Conservation (phyloP, 2,888 invertebrate species). For the Bruchidius siliquastri region DNA sequence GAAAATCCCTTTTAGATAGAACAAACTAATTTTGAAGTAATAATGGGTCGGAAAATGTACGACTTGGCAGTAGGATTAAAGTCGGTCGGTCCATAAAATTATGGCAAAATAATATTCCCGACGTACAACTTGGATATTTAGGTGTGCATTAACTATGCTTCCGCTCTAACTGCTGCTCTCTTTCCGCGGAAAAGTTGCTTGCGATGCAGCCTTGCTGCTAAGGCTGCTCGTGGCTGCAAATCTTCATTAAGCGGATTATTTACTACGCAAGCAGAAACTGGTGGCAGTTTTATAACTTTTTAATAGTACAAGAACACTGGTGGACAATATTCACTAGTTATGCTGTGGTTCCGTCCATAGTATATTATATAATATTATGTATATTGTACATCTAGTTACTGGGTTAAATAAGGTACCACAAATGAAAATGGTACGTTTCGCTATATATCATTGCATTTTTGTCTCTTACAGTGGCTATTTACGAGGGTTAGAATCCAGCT, state of each 20-base stretch:
- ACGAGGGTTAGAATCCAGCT: too few species aligned
- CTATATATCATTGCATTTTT: too few species aligned
- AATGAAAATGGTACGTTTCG: too few species aligned
- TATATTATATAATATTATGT: too few species aligned
- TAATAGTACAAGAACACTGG: background rate
- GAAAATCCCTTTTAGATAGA: background rate
- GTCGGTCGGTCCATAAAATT: background rate
- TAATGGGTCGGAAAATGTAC: background rate
- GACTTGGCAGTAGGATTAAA: background rate
- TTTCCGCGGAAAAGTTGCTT: background rate
- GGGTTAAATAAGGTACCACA: too few species aligned
- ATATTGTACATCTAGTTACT: too few species aligned
- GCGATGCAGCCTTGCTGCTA: background rate
- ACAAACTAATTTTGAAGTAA: background rate
- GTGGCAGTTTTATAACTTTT: background rate
- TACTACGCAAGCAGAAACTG: background rate
- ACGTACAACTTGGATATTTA: background rate
- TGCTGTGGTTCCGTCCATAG: too few species aligned
- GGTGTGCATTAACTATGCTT: background rate
- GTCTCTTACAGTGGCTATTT: too few species aligned
- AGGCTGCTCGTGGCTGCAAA: background rate
- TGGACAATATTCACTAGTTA: background rate
- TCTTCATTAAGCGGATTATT: background rate
- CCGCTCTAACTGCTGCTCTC: background rate
- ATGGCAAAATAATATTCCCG: background rate